Evolutionary conservation across 2,797 vertebrate genomes (phyloP), one percentile per base, ranked within the genome.

Genomic region (Hypotaenidia philippensis): DNA sequence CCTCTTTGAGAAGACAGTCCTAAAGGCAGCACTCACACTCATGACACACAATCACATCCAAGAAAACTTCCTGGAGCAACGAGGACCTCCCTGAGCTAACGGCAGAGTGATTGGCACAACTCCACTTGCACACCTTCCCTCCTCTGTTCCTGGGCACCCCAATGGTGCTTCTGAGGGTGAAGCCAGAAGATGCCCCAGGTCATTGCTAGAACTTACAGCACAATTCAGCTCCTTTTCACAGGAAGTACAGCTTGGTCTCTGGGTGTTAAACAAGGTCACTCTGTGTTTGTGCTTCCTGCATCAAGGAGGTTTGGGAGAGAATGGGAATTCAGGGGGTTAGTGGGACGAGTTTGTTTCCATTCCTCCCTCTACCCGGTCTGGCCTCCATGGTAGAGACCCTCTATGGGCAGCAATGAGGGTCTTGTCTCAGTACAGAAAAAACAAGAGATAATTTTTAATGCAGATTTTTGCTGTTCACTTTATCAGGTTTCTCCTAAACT

Each of bases 121-220:
- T 56, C 22, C 18, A 26, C 7, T 26, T 49, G 11, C 4, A 0
- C 6, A 10, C 9, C 53, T 76, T 93, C 50, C 22, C 8, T 71
- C 3, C 31, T 49, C 32, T 0, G 0, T 29, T 65, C 26, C 55
- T 23, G 45, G 52, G 41, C 8, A 17, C 13, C 0, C 0, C 4
- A 25, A 11, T 0, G 31, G 10, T 23, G 13, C 4, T 74, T 40
- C n/a, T 0, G 0, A 29, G 23, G n/a, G 15, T 22, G 23, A 89
- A 70, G 49, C 31, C 36, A 23, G 1, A 25, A 60, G 40, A 47
- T 87, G 44, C 17, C 22, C 16, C 32, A 61, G 25, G 36, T 52
- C 25, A 22, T 25, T 56, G 47, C 13, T 31, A 56, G 34, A 31
- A 8, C 2, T 11, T 19, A 2, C 0, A 19, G 21, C 11, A 27